Base-by-base conservation (phyloP, 2,888 invertebrate species). In the Eueremaeus valkanovi region DNA sequence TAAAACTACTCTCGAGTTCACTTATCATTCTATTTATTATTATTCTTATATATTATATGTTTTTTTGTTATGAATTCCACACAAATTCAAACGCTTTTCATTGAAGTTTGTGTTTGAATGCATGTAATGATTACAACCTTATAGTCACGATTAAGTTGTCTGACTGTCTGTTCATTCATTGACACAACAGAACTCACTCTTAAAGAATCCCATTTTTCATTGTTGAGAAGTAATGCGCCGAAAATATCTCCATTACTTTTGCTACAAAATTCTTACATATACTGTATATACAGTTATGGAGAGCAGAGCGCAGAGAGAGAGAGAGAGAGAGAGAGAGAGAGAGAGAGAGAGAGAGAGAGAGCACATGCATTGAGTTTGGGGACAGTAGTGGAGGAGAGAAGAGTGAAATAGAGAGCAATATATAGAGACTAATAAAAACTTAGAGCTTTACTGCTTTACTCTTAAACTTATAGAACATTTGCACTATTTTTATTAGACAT, bases 241-340 rank as follows among this genome's bases (percentile, higher is more conserved):
- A 58, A 58, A 58, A 58, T 58, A 58, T 58, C 58, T 3, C 58
- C 27, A 58, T 58, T 58, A 27, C 58, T 58, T 27, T 58, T 58
- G 27, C 27, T 24, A 24, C 21, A 9, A 24, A 24, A 8, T 29
- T 58, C n/a, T 49, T 55, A 55, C 11, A 55, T n/a, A n/a, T n/a
- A n/a, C n/a, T n/a, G n/a, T n/a, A n/a, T n/a, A n/a, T n/a, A n/a
- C n/a, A n/a, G 21, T 55, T 55, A 55, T 55, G 55, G 24, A 55
- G 18, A 45, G 42, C 11, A 11, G 18, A 18, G n/a, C 55, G 21
- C 24, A 55, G 2, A 18, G 24, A 21, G 21, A 18, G 55, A 55
- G 9, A 55, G 55, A 55, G 3, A 55, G 13, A 18, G 9, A 55
- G 8, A 55, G 9, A 3, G 21, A 8, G n/a, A n/a, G 55, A 55